Percentiles rank a stretch among this genome's conserved stretches.
These are phyloP conservation scores for Melanitta fusca DNA, from an alignment of 2,797 vertebrate species.

Conservation along the genomic window DNA sequence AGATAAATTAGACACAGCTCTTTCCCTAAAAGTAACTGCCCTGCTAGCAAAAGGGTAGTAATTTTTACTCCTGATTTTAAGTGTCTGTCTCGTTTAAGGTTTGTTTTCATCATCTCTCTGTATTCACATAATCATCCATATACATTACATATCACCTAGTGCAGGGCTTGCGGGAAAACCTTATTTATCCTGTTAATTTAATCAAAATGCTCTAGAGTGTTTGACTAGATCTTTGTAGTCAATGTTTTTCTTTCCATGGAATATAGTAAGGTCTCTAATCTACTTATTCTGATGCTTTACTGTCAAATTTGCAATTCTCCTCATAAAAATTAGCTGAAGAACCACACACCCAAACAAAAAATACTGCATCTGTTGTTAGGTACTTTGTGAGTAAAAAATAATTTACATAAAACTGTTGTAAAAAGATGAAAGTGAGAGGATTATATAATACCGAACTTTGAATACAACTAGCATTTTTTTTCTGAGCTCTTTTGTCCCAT, in stretches of 20 bases:
- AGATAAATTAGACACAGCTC: background rate
- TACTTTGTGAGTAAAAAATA: background rate
- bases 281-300: background rate
- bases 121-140: background rate
- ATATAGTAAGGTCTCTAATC: background rate
- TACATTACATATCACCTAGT: background rate
- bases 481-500: background rate
- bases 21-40: background rate
- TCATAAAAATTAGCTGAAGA: background rate
- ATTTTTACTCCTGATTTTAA: background rate
- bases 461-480: background rate
- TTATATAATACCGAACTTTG: background rate
- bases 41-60: background rate
- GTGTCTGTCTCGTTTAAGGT: background rate
- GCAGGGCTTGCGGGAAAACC: background rate
- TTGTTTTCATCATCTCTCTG: background rate
- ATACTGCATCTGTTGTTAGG: background rate
- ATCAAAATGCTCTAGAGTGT: background rate
- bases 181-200: background rate
- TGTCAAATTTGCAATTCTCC: background rate
- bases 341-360: fast-evolving
- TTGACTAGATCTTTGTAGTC: background rate
- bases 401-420: background rate
- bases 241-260: background rate
- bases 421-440: background rate